phyloP scores from a whole-genome alignment of 1,140 invertebrate genomes.

The Holcopasites calliopsidis region DNA sequence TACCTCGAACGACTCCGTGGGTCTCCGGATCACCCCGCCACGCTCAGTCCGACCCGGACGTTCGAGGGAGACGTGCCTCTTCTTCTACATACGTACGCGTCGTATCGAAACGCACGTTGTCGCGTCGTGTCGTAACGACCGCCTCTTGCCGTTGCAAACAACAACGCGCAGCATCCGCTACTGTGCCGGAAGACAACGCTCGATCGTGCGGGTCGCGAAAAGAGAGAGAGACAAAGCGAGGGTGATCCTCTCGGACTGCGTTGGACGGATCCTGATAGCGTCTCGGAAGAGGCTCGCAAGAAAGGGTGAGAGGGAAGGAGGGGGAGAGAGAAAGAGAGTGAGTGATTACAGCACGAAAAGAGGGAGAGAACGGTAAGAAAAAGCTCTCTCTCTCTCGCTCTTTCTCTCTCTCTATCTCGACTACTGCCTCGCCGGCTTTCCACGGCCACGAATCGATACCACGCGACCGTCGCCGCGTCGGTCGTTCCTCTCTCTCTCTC shows the following conservation, averaged over 20 bases:
- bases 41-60: conserved; percentile 76
- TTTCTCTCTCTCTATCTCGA: conserved; percentile 59
- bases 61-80: conserved; percentile 72
- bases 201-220: conserved; percentile 15
- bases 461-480: conserved; percentile 69
- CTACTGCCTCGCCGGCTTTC: conserved; percentile 69
- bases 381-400: conserved; percentile 52
- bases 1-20: conserved; percentile 64
- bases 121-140: not conserved
- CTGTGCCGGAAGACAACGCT: not conserved
- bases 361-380: conserved; percentile 61
- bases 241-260: not conserved
- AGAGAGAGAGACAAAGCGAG: not conserved
- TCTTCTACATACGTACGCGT: conserved; percentile 44
- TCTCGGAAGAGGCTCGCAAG: conserved; percentile 39
- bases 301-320: conserved; percentile 32
- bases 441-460: conserved; percentile 75
- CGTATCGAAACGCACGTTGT: conserved; percentile 50
- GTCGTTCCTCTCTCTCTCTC: conserved; percentile 56
- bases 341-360: conserved; percentile 1
- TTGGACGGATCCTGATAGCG: conserved; percentile 22
- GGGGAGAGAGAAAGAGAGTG: conserved; percentile 36
- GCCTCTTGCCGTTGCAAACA: conserved; percentile 21
- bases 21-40: conserved; percentile 54
- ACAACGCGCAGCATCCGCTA: not conserved